Conservation (phyloP, 2,888 invertebrate species). For the Andrena camellia region DNA sequence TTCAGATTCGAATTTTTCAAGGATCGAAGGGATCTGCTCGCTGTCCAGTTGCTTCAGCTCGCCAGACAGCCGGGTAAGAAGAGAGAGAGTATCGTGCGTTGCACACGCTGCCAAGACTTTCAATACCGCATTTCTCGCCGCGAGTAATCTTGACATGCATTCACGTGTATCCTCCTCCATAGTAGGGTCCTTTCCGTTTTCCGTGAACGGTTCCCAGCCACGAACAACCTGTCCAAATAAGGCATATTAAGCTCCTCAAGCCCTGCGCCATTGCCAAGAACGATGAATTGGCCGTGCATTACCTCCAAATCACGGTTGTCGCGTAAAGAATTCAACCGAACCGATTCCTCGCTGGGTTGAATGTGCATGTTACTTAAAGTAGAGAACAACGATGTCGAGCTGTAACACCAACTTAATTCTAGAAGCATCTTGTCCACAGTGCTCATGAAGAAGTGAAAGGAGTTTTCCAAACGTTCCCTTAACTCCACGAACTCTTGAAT, state of each 20-base stretch:
- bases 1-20: slow-evolving; percentile 75
- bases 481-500: slow-evolving; percentile 95
- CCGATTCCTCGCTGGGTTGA: slow-evolving; percentile 78
- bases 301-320: slow-evolving; percentile 84
- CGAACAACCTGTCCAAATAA: slow-evolving; percentile 77
- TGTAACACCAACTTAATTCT: slow-evolving; percentile 86
- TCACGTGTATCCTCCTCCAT: slow-evolving; percentile 80
- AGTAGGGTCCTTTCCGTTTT: slow-evolving; percentile 72
- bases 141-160: slow-evolving; percentile 80
- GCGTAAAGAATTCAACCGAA: slow-evolving; percentile 79
- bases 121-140: slow-evolving; percentile 79
- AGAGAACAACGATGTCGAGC: slow-evolving; percentile 72
- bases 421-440: slow-evolving; percentile 90
- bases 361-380: slow-evolving; percentile 80
- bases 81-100: slow-evolving; percentile 72
- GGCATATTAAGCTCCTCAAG: neutral
- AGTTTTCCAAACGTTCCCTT: slow-evolving; percentile 92
- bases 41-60: slow-evolving; percentile 76
- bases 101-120: slow-evolving; percentile 80
- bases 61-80: slow-evolving; percentile 73
- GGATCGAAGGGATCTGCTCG: slow-evolving; percentile 74
- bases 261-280: slow-evolving; percentile 9
- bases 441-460: slow-evolving; percentile 90
- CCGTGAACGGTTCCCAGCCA: slow-evolving; percentile 81
- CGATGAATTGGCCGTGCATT: slow-evolving; percentile 18